Evolutionary conservation across 2,797 vertebrate species (phyloP).

Genomic region (Cuculus canorus): DNA sequence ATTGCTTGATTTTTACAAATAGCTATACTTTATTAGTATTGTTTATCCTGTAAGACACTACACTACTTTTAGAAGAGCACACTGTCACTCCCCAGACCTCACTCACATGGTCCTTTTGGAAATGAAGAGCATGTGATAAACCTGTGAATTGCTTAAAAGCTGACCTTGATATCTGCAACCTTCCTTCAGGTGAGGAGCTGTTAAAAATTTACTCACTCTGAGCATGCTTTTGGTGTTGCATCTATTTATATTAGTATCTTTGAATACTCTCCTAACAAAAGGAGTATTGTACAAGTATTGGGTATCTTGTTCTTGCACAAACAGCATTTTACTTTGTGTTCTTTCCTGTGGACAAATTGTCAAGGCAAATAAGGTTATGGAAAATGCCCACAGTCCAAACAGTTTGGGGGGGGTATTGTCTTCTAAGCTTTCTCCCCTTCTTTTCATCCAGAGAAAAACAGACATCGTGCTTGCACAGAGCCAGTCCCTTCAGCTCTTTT

Average conservation of each 20-base stretch:
- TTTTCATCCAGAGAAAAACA: background rate
- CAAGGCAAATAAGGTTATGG: slow-evolving; percentile 4
- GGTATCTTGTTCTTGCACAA: background rate
- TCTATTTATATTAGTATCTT: background rate
- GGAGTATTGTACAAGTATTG: background rate
- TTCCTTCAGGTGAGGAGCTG: background rate
- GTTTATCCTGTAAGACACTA: background rate
- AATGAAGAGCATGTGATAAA: background rate
- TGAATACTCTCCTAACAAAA: background rate
- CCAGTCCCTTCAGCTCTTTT: background rate
- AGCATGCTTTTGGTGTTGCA: background rate
- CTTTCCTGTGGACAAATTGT: background rate
- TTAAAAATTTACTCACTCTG: slow-evolving; percentile 7
- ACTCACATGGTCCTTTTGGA: background rate
- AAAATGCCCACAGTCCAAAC: background rate
- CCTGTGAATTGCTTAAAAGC: background rate
- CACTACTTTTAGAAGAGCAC: background rate
- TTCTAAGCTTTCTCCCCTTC: background rate
- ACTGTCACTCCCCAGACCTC: background rate
- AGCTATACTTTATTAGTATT: slow-evolving; percentile 7
- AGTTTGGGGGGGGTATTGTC: background rate
- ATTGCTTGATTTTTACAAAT: slow-evolving; percentile 52
- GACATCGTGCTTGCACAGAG: background rate
- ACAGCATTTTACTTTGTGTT: background rate
- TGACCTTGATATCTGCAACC: slow-evolving; percentile 28